A percentile compares a stretch with the other conserved stretches of the same genome.
Conservation (phyloP, 2,888 invertebrate genomes). For the Crocallis elinguaria region DNA sequence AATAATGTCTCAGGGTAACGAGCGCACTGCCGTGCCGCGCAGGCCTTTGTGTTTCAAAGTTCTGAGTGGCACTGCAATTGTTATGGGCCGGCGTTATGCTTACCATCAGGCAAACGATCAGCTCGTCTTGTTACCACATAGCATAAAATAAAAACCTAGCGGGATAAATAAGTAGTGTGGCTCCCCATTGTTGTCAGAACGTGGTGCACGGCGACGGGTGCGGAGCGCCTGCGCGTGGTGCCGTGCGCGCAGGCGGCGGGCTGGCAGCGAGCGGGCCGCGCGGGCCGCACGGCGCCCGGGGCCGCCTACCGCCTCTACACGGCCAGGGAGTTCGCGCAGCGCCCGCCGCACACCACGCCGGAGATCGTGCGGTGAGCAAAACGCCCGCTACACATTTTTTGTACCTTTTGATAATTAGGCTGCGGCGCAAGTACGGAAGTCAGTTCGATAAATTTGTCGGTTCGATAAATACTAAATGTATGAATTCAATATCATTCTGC, state of each 20-base stretch:
- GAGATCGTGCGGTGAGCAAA: constrained; percentile 88
- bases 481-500: too few species aligned
- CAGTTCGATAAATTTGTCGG: too few species aligned
- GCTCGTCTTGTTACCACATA: too few species aligned
- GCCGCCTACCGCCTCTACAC: constrained; percentile 95
- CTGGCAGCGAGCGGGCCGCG: constrained; percentile 96
- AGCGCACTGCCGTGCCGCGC: too few species aligned
- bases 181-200: constrained; percentile 78
- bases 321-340: constrained; percentile 88
- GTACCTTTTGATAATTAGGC: too few species aligned
- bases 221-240: constrained; percentile 93
- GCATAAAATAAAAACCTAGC: not conserved
- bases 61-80: too few species aligned
- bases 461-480: too few species aligned
- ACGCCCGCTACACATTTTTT: not conserved
- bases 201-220: constrained; percentile 91
- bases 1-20: too few species aligned
- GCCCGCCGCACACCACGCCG: constrained; percentile 90
- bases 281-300: constrained; percentile 94
- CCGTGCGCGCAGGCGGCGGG: constrained; percentile 96
- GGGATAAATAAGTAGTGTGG: not conserved
- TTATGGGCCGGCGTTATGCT: too few species aligned
- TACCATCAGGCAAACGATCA: too few species aligned
- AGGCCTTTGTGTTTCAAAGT: too few species aligned
- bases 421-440: too few species aligned